Evolutionary conservation across 1,140 invertebrate species (phyloP), one percentile per base, ranked within the genome.

Genomic region (Nilaparvata lugens): DNA sequence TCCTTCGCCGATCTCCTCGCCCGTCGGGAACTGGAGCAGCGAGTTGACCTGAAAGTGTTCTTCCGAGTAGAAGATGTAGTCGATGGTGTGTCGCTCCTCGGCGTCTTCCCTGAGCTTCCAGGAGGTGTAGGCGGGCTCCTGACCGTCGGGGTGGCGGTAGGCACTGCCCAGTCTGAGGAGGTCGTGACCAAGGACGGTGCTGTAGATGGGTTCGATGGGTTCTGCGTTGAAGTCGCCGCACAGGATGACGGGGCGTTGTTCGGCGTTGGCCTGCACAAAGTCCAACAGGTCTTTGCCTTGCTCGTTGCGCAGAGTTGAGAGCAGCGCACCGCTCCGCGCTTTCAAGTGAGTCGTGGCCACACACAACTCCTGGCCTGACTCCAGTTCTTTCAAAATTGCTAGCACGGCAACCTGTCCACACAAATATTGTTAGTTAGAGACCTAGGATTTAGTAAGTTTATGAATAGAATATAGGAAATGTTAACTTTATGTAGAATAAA

Each of bases 171-270:
- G 67, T 25, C 73, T 68, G n/a, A 79, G 56, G 1, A 69, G 43
- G 58, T 73, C 70, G 64, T 79, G 69, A 28, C 71, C 72, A 1
- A 78, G 72, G 9, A 88, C 72, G 0, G 83, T 83, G 14, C 70
- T 63, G 66, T 89, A 89, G 11, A 90, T 81, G 5, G 85, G 83
- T 71, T 91, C 88, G 2, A 67, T 76, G 0, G 86, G 86, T 69
- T 87, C 85, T 0, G 87, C 88, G 73, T 91, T 91, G 66, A 91
- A 89, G 68, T 91, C 88, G 0, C 88, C 88, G 66, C 83, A 85
- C 1, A 90, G 64, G 21, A 91, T 73, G 0, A 87, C 67, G 0
- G 88, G 84, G 35, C 75, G 71, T 0, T 73, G 73, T 2, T 72
- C 73, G 21, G 76, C 72, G 63, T 81, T 73, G 23, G 73, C 68